phyloP scores from a whole-genome alignment of 2,797 vertebrate genomes.

The Oryzias dopingdopingensis region DNA sequence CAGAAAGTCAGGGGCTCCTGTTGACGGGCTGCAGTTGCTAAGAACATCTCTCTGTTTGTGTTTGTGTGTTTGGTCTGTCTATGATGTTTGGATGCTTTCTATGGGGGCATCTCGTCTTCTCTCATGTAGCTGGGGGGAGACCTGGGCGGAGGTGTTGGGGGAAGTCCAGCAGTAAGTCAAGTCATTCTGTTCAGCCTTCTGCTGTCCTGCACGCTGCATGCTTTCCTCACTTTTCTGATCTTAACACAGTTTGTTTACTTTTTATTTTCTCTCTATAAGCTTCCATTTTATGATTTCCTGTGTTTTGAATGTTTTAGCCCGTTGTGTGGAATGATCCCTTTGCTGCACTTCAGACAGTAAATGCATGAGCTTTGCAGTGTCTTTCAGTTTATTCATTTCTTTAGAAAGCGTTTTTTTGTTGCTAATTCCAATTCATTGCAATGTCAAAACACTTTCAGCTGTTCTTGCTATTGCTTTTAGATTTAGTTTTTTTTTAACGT shows the following conservation, averaged over 20 bases:
- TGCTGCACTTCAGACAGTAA: background rate
- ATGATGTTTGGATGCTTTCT: conserved; percentile 64
- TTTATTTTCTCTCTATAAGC: background rate
- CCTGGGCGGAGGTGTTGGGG: conserved; percentile 99
- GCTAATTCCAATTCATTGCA: too few species aligned
- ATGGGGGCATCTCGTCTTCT: conserved; percentile 68
- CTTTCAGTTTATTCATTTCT: too few species aligned
- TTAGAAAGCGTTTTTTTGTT: too few species aligned
- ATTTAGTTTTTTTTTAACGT: too few species aligned
- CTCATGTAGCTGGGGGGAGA: conserved; percentile 97
- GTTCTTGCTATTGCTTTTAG: too few species aligned
- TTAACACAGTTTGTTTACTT: background rate
- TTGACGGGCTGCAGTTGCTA: conserved; percentile 61
- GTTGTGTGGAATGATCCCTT: background rate
- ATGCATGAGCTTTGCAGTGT: background rate
- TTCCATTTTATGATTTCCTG: background rate
- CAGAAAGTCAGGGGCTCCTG: conserved; percentile 30
- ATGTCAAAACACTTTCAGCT: too few species aligned
- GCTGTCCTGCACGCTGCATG: conserved; percentile 58
- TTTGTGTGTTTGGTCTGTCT: conserved; percentile 57
- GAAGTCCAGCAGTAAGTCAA: conserved; percentile 99
- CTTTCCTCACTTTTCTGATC: conserved; percentile 24
- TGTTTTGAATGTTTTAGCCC: conserved; percentile 26
- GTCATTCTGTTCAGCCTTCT: conserved; percentile 72
- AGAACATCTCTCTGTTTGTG: conserved; percentile 60